Conservation (phyloP, 2,888 invertebrate genomes). For the Chelonus formosanus region DNA sequence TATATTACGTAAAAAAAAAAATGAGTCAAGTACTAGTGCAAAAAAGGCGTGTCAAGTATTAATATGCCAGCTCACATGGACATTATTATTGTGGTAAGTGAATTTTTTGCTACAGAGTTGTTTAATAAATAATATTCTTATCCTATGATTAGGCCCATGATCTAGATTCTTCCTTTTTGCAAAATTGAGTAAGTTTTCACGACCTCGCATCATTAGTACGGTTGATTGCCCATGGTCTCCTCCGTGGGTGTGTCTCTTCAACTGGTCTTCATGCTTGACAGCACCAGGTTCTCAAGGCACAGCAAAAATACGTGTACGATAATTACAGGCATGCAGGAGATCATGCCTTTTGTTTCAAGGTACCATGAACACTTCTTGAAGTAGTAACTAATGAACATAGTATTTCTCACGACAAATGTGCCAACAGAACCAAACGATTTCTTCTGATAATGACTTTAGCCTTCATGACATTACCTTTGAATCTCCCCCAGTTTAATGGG, state of each 20-base stretch:
- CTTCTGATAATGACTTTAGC: constrained; percentile 51
- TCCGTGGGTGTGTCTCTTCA: constrained; percentile 20
- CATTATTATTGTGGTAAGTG: too few species aligned
- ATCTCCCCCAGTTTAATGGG: constrained; percentile 22
- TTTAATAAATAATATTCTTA: too few species aligned
- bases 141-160: too few species aligned
- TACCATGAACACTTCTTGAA: constrained; percentile 13
- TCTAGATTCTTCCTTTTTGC: too few species aligned
- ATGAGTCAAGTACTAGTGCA: too few species aligned
- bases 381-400: constrained; percentile 15
- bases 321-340: constrained; percentile 19
- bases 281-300: constrained; percentile 8
- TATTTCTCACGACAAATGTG: constrained; percentile 27
- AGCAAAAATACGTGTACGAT: constrained; percentile 12
- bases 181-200: constrained; percentile 4
- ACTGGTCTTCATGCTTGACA: constrained; percentile 24
- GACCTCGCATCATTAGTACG: constrained; percentile 10
- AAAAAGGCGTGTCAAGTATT: too few species aligned
- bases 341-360: constrained; percentile 27
- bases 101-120: too few species aligned
- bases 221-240: constrained; percentile 13
- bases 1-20: too few species aligned
- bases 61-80: too few species aligned
- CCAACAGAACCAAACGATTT: constrained; percentile 6
- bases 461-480: constrained; percentile 47